A percentile compares a stretch with the other conserved stretches of the same genome.
Conservation (phyloP, 2,888 invertebrate species). For the Stenolophus ochropezus region DNA sequence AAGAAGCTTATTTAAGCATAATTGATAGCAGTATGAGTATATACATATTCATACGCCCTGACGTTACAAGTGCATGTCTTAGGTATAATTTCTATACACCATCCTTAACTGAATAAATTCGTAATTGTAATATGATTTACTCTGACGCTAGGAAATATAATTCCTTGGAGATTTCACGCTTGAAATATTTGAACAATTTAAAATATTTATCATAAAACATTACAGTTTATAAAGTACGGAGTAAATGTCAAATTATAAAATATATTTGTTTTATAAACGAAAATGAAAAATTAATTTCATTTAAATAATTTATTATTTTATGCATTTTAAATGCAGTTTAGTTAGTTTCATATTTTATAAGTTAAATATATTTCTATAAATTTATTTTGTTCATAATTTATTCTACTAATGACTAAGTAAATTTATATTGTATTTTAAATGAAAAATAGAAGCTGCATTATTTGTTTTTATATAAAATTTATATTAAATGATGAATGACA, state of each 20-base stretch:
- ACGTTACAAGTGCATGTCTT: not conserved
- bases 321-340: too few relatives aligned
- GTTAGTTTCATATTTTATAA: too few relatives aligned
- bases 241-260: too few relatives aligned
- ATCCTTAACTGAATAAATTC: constrained; percentile 18
- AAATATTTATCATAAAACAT: too few relatives aligned
- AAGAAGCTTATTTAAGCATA: constrained; percentile 36
- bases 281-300: not conserved
- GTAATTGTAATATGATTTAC: constrained; percentile 38
- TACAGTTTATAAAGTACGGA: too few relatives aligned
- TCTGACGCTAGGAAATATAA: not conserved
- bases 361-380: too few relatives aligned
- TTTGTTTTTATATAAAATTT: not conserved
- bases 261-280: not conserved
- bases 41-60: constrained; percentile 12
- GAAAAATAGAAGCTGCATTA: too few relatives aligned
- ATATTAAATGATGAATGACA: not conserved
- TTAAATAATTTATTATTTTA: too few relatives aligned
- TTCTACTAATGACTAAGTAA: too few relatives aligned
- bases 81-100: not conserved
- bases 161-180: not conserved
- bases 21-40: not conserved
- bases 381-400: too few relatives aligned
- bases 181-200: not conserved
- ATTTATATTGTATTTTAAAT: too few relatives aligned